Percentiles rank a stretch among this genome's conserved stretches.
Conservation (phyloP, 1,140 invertebrate genomes). For the Phenacoccus solenopsis region DNA sequence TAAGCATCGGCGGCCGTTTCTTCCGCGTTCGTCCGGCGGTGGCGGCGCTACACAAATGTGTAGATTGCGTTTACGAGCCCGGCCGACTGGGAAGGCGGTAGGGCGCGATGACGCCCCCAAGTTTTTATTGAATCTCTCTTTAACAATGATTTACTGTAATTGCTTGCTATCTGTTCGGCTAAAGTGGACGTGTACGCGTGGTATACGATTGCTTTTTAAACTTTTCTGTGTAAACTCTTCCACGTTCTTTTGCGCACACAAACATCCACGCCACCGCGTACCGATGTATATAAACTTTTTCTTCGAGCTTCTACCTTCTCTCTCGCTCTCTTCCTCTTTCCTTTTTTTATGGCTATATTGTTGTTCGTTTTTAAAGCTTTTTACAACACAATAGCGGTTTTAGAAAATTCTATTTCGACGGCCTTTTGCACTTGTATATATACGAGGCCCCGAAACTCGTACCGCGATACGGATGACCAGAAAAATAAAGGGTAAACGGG, state of each 20-base stretch:
- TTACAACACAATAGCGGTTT: background rate
- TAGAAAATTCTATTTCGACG: background rate
- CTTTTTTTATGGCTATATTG: background rate
- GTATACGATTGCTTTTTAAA: background rate
- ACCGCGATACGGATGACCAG: no score
- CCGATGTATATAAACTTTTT: background rate
- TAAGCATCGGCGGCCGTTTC: no score
- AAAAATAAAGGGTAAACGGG: background rate
- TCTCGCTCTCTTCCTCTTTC: no score
- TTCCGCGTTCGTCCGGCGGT: background rate
- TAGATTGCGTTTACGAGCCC: no score
- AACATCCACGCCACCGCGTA: background rate
- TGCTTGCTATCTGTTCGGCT: conserved; percentile 14
- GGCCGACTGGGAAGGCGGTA: background rate
- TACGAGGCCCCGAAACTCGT: no score
- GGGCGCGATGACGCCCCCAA: background rate
- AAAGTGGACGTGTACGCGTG: conserved; percentile 8
- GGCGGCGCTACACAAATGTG: no score
- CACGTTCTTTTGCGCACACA: background rate
- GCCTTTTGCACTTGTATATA: conserved; percentile 1
- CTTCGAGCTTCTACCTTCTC: background rate
- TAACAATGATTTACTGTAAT: conserved; percentile 17
- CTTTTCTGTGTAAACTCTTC: conserved; percentile 1
- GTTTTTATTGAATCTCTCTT: conserved; percentile 17
- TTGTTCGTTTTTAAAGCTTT: conserved; percentile 3